phyloP scores from a whole-genome alignment of 1,140 invertebrate genomes.

The Diorhabda sublineata region DNA sequence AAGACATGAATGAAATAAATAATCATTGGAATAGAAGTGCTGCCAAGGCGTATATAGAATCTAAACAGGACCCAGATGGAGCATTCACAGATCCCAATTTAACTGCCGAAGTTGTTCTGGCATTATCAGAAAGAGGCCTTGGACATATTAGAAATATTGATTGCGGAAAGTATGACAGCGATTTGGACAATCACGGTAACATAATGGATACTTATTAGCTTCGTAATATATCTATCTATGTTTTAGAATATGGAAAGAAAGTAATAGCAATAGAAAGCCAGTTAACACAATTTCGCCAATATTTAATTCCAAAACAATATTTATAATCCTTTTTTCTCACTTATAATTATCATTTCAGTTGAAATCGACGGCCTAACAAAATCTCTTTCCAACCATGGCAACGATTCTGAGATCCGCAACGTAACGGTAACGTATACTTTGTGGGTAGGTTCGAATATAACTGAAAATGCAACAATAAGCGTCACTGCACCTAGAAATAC shows the following conservation, averaged over 20 bases:
- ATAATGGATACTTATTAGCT: too few species aligned
- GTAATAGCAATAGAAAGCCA: too few species aligned
- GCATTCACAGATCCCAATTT: conserved; percentile 69
- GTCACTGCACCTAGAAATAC: conserved; percentile 68
- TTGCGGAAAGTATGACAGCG: conserved; percentile 54
- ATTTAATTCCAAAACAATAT: too few species aligned
- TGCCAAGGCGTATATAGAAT: conserved; percentile 67
- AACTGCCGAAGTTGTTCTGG: conserved; percentile 72
- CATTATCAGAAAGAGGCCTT: conserved; percentile 57
- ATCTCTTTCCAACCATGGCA: conserved; percentile 42
- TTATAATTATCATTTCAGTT: conserved; percentile 31
- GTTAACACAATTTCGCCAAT: too few species aligned
- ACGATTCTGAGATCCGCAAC: conserved; percentile 62
- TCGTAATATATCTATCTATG: too few species aligned
- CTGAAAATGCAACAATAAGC: conserved; percentile 66
- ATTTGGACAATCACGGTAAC: conserved; percentile 44
- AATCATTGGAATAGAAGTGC: conserved; percentile 71
- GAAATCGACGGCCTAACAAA: conserved; percentile 44
- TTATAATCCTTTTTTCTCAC: too few species aligned
- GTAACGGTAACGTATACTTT: conserved; percentile 78
- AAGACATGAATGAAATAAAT: conserved; percentile 60
- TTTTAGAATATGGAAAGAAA: too few species aligned
- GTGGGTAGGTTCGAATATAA: conserved; percentile 80
- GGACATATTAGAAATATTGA: conserved; percentile 64
- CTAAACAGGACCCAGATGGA: conserved; percentile 68